Conservation (phyloP, 2,797 vertebrate genomes). For the Acanthurus lineatus region DNA sequence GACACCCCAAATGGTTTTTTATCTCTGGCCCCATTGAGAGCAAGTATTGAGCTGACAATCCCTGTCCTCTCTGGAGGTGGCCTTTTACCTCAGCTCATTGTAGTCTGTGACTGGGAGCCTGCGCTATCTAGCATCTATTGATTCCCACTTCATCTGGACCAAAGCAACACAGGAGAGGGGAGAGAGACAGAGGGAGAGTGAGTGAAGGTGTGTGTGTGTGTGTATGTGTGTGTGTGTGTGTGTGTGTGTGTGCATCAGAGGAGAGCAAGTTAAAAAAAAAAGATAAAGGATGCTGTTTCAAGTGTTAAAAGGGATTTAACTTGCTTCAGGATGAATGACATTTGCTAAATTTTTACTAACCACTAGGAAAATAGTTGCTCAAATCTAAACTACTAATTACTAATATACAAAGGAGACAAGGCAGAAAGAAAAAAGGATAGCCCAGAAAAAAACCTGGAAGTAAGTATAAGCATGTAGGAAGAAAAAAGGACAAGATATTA, state of each 20-base stretch:
- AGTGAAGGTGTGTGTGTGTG: slow-evolving; percentile 17
- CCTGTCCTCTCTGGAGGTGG: slow-evolving; percentile 78
- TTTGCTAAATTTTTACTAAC: slow-evolving; percentile 17
- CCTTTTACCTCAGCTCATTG: slow-evolving; percentile 82
- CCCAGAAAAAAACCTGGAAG: neutral
- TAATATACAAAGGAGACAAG: no score
- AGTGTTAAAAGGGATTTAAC: slow-evolving; percentile 49
- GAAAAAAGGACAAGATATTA: neutral
- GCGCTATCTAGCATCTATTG: slow-evolving; percentile 82
- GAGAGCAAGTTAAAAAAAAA: slow-evolving; percentile 12
- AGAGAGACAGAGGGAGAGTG: slow-evolving; percentile 36
- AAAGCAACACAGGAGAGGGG: slow-evolving; percentile 51
- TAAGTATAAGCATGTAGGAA: neutral
- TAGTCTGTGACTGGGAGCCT: slow-evolving; percentile 74
- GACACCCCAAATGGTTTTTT: slow-evolving; percentile 81
- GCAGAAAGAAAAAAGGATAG: neutral
- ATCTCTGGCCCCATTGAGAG: slow-evolving; percentile 76
- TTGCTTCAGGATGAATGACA: neutral
- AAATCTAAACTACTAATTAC: neutral
- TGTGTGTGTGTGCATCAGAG: slow-evolving; percentile 29
- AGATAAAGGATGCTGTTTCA: slow-evolving; percentile 42
- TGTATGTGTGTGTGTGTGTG: slow-evolving; percentile 22
- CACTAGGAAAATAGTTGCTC: neutral
- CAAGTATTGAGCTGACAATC: slow-evolving; percentile 81
- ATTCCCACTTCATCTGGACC: slow-evolving; percentile 81